phyloP scores from a whole-genome alignment of 2,888 invertebrate genomes.

The Lithodes maja region DNA sequence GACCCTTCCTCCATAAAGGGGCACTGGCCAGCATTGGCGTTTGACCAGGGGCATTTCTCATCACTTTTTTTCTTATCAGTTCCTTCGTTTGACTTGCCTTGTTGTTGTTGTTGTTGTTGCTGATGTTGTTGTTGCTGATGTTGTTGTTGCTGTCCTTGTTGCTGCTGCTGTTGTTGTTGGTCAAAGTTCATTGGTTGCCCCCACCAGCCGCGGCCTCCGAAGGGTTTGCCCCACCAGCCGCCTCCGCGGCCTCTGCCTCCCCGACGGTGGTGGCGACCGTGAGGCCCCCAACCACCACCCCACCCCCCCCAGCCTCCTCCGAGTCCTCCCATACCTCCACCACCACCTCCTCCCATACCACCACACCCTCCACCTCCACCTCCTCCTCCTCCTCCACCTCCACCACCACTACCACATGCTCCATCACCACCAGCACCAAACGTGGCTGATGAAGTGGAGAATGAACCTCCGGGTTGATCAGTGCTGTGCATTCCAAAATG shows the following conservation, averaged over 20 bases:
- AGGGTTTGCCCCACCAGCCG: slow-evolving; percentile 45
- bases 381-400: slow-evolving; percentile 1
- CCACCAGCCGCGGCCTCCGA: slow-evolving; percentile 26
- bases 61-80: neutral
- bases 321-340: slow-evolving; percentile 22
- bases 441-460: slow-evolving; percentile 19
- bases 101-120: neutral
- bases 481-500: slow-evolving; percentile 45
- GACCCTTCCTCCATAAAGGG: slow-evolving; percentile 42
- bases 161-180: slow-evolving; percentile 18
- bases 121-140: slow-evolving; percentile 18
- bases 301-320: slow-evolving; percentile 6
- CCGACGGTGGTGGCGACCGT: neutral
- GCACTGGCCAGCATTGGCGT: neutral
- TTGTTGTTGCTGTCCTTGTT: slow-evolving; percentile 46
- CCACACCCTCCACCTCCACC: neutral
- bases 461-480: slow-evolving; percentile 1
- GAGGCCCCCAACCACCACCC: slow-evolving; percentile 34
- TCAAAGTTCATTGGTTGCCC: slow-evolving; percentile 22
- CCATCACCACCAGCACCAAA: slow-evolving; percentile 8
- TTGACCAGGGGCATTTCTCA: slow-evolving; percentile 35
- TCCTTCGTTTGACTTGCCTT: neutral
- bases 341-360: slow-evolving; percentile 10
- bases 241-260: slow-evolving; percentile 40
- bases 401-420: slow-evolving; percentile 11